phyloP scores from a whole-genome alignment of 2,797 vertebrate species.

The Enteromius argenteus region DNA sequence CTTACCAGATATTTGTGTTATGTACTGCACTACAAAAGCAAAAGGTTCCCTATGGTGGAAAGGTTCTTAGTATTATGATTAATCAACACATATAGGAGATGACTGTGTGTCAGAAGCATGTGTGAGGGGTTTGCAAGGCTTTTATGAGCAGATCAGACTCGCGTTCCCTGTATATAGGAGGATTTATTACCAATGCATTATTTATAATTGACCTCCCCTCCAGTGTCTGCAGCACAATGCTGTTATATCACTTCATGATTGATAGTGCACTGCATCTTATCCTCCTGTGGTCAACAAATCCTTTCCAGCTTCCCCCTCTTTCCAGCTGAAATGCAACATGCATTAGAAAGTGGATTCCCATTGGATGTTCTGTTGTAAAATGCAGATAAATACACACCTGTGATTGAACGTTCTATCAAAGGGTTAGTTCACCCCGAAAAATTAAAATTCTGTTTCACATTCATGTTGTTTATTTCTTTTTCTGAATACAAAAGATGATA shows the following conservation, averaged over 20 bases:
- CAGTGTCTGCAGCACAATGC: constrained; percentile 29
- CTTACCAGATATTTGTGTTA: constrained; percentile 17
- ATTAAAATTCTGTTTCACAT: not conserved
- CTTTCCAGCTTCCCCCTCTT: not conserved
- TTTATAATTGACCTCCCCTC: constrained; percentile 43
- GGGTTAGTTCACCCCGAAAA: not conserved
- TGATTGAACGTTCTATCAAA: not conserved
- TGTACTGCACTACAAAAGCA: constrained; percentile 13
- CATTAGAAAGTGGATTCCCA: not conserved
- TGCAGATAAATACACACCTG: not conserved
- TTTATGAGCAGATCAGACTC: constrained; percentile 33
- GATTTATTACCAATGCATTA: constrained; percentile 36
- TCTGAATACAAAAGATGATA: not conserved
- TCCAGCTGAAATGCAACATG: not conserved
- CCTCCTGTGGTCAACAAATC: constrained; percentile 39
- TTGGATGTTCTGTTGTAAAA: not conserved
- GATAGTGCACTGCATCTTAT: constrained; percentile 16
- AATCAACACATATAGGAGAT: constrained; percentile 9
- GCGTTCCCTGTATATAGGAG: constrained; percentile 28
- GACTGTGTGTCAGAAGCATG: not conserved
- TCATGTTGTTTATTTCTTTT: not conserved
- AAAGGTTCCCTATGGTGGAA: constrained; percentile 17
- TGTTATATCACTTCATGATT: constrained; percentile 40
- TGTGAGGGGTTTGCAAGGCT: constrained; percentile 22
- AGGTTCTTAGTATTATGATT: not conserved